Percentiles rank a stretch among this genome's conserved stretches.
These are phyloP conservation scores for Hephaestus fuliginosus DNA, from an alignment of 2,797 vertebrate species.

Conservation along the genomic window DNA sequence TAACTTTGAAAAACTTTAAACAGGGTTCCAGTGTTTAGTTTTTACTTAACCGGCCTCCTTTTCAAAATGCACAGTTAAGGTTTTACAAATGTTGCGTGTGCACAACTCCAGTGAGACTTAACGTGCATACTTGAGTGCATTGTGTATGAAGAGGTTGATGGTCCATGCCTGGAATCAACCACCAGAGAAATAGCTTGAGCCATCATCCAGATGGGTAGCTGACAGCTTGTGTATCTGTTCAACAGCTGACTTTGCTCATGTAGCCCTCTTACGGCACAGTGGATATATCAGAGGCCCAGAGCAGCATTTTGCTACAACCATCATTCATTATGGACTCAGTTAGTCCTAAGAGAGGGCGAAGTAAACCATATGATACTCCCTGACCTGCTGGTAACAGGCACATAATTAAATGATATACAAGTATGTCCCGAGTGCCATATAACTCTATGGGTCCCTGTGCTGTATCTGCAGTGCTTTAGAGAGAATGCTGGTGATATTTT, in stretches of 20 bases:
- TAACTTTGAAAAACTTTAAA: not conserved
- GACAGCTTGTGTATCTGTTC: constrained; percentile 49
- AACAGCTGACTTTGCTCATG: constrained; percentile 65
- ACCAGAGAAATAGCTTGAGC: constrained; percentile 48
- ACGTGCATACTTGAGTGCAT: not conserved
- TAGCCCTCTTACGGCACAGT: constrained; percentile 12
- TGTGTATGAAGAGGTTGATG: constrained; percentile 26
- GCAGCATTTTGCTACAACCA: constrained; percentile 52
- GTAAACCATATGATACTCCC: constrained; percentile 41
- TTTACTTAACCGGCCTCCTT: not conserved
- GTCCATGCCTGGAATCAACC: constrained; percentile 42
- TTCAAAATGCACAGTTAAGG: not conserved
- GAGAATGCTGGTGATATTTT: constrained; percentile 26
- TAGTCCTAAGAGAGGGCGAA: constrained; percentile 49
- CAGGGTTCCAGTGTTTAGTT: not conserved
- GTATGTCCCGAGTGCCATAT: constrained; percentile 28
- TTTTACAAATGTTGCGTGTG: not conserved
- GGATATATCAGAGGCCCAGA: constrained; percentile 51
- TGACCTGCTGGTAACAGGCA: constrained; percentile 54
- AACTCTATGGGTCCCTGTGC: constrained; percentile 15
- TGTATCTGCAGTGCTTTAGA: not conserved
- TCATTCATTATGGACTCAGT: constrained; percentile 66
- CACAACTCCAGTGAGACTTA: constrained; percentile 17
- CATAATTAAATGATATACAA: constrained; percentile 58
- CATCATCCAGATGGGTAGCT: constrained; percentile 46